Evolutionary conservation across 37 sponge, comb jelly and placozoan species (phyloP).

Genomic region (Chondrosia reniformis): DNA sequence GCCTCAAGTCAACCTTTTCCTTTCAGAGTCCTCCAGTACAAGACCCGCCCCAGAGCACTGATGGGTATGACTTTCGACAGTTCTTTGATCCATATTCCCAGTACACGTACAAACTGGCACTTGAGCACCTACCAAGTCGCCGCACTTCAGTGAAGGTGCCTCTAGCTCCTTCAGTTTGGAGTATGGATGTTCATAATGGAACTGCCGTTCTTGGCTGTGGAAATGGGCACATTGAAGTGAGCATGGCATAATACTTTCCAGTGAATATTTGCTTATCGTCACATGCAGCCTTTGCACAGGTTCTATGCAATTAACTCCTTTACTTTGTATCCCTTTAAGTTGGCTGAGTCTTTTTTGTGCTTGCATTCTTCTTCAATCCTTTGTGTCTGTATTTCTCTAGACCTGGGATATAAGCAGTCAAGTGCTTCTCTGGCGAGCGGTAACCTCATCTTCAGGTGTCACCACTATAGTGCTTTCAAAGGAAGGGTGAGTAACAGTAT

Average conservation of each 20-base stretch:
- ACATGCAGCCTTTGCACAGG: too few species aligned
- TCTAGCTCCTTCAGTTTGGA: slow-evolving; percentile 60
- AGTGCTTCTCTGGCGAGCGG: background rate
- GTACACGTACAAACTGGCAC: slow-evolving; percentile 70
- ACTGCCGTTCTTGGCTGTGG: slow-evolving; percentile 63
- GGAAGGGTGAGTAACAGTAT: background rate
- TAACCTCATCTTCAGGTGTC: background rate
- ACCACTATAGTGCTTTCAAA: background rate
- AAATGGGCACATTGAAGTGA: slow-evolving; percentile 75
- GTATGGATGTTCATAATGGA: slow-evolving; percentile 53
- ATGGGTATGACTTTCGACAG: slow-evolving; percentile 60
- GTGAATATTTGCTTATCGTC: too few species aligned
- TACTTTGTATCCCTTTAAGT: too few species aligned
- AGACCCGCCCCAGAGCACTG: background rate
- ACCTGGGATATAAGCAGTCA: background rate
- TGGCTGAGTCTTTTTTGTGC: background rate
- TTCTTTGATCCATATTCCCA: slow-evolving; percentile 69
- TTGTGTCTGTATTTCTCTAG: background rate
- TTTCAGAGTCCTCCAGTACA: background rate
- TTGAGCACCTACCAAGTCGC: slow-evolving; percentile 20
- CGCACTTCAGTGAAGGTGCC: background rate
- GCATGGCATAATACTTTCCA: background rate
- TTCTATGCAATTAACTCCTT: too few species aligned
- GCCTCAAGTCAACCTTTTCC: background rate
- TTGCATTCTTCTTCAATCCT: background rate